phyloP scores from a whole-genome alignment of 2,888 invertebrate species.

The Dasypolia templi region DNA sequence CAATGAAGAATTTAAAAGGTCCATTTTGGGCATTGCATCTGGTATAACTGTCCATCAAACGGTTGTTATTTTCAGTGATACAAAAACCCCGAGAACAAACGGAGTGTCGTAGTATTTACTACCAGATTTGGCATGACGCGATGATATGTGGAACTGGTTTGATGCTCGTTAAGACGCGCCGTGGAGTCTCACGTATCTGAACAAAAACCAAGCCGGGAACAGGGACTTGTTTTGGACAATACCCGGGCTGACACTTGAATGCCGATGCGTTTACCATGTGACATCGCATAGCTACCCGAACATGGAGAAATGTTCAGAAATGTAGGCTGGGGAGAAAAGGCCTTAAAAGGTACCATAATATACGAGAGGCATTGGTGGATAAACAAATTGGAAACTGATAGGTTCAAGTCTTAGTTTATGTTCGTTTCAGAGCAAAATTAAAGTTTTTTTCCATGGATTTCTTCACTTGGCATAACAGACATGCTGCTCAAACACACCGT shows the following conservation, averaged over 20 bases:
- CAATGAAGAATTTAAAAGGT: slow-evolving; percentile 49
- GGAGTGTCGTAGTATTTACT: slow-evolving; percentile 82
- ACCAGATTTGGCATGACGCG: slow-evolving; percentile 85
- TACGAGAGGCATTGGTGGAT: slow-evolving; percentile 54
- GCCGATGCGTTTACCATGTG: slow-evolving; percentile 82
- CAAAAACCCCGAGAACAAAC: slow-evolving; percentile 78
- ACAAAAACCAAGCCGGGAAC: slow-evolving; percentile 84
- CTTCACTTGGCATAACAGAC: not conserved
- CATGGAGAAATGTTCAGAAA: slow-evolving; percentile 62
- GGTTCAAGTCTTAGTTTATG: slow-evolving; percentile 14
- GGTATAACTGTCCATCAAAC: slow-evolving; percentile 51
- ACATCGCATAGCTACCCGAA: slow-evolving; percentile 70
- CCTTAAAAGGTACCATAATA: slow-evolving; percentile 54
- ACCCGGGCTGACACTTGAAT: slow-evolving; percentile 85
- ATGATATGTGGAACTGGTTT: slow-evolving; percentile 87
- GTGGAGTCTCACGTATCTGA: slow-evolving; percentile 85
- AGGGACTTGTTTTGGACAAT: slow-evolving; percentile 87
- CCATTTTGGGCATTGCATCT: slow-evolving; percentile 31
- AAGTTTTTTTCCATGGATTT: slow-evolving; percentile 17
- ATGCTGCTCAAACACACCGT: not conserved
- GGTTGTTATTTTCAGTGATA: slow-evolving; percentile 58
- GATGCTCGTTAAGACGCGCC: slow-evolving; percentile 87
- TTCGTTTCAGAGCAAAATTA: slow-evolving; percentile 1
- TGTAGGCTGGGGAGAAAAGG: slow-evolving; percentile 61
- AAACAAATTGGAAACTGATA: slow-evolving; percentile 46